Conservation (phyloP, 2,113 vertebrate species). For the Caracal caracal region DNA sequence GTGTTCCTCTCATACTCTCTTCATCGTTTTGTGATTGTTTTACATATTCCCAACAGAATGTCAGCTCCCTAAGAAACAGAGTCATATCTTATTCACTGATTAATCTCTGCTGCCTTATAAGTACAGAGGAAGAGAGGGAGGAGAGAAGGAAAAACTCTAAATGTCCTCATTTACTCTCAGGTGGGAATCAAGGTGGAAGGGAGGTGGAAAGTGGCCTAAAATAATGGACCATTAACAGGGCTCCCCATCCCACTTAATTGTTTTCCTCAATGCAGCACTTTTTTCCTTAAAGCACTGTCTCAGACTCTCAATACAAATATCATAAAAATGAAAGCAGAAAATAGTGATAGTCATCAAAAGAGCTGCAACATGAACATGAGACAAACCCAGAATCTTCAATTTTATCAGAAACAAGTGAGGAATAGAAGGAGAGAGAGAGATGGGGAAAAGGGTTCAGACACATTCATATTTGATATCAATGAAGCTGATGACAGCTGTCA, state of each 20-base stretch:
- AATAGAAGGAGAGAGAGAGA: not conserved
- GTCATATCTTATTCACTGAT: not conserved
- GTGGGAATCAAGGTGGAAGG: not conserved
- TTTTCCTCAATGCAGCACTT: not conserved
- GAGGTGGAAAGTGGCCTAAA: not conserved
- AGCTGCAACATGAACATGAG: not conserved
- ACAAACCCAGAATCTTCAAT: not conserved
- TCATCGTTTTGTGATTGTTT: not conserved
- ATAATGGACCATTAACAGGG: not conserved
- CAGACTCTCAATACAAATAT: not conserved
- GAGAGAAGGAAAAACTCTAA: not conserved
- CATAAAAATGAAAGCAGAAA: not conserved
- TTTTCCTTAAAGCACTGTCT: not conserved
- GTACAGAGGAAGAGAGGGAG: not conserved
- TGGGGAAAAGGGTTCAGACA: not conserved
- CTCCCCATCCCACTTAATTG: not conserved
- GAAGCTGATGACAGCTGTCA: not conserved
- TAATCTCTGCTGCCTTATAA: not conserved
- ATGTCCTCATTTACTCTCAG: not conserved
- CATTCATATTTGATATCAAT: not conserved
- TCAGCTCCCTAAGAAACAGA: not conserved
- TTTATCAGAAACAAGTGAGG: not conserved
- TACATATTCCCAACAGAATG: not conserved
- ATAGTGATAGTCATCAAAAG: not conserved
- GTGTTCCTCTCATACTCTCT: not conserved